Conservation (phyloP, 1,140 invertebrate species). For the Caenorhabditis remanei region DNA sequence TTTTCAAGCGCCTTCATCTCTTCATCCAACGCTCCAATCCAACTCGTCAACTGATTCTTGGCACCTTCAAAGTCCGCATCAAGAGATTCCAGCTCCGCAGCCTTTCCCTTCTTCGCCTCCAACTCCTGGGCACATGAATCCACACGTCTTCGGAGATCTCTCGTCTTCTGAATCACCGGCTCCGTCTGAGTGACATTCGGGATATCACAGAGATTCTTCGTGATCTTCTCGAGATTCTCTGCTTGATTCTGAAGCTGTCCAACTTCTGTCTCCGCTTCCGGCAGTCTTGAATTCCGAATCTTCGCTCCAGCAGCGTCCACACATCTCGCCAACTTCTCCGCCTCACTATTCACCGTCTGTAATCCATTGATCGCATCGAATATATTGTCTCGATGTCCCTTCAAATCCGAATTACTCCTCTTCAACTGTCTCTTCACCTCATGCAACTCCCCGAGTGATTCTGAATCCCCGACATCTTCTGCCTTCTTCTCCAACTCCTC, state of each 20-base stretch:
- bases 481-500: slow-evolving; percentile 55
- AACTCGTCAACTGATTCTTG: background rate
- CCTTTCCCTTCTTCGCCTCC: slow-evolving; percentile 2
- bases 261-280: background rate
- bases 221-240: background rate
- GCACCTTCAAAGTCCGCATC: slow-evolving; percentile 30
- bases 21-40: slow-evolving; percentile 36
- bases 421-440: slow-evolving; percentile 65
- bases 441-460: slow-evolving; percentile 34
- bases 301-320: slow-evolving; percentile 1
- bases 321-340: slow-evolving; percentile 51
- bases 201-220: slow-evolving; percentile 19
- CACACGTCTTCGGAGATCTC: slow-evolving; percentile 7
- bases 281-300: background rate
- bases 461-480: background rate
- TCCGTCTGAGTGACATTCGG: slow-evolving; percentile 57
- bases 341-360: slow-evolving; percentile 54
- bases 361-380: slow-evolving; percentile 60
- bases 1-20: slow-evolving; percentile 29
- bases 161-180: background rate
- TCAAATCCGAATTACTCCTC: slow-evolving; percentile 33
- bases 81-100: background rate
- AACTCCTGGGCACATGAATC: slow-evolving; percentile 24
- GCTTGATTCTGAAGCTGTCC: background rate
- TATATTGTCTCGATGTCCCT: slow-evolving; percentile 61